Base-by-base conservation (phyloP, 2,113 vertebrate species). In the Bucco capensis region DNA sequence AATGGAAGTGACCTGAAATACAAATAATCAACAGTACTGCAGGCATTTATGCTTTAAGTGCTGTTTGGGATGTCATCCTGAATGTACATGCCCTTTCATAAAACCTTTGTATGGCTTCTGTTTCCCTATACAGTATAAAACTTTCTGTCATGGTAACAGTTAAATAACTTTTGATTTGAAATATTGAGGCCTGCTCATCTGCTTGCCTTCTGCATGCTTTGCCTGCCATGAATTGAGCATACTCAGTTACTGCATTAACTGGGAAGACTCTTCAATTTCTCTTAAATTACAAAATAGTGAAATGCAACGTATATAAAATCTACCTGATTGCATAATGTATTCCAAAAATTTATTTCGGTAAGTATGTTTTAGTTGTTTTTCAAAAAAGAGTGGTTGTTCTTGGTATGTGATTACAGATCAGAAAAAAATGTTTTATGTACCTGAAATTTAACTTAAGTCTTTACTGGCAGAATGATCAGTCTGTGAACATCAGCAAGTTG, bases 71-170 rank as follows among this genome's bases (percentile, higher is more conserved):
- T 85, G 35, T 73, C 4, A 5, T 87, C n/a, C 62, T 61, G 54
- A 69, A 70, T 70, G 67, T 75, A 14, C 50, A 5, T 64, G 23
- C 30, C 77, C 10, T 88, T 77, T 83, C 9, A 25, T 62, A 71
- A 85, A 90, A 91, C 30, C 16, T 92, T 83, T 92, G 23, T 82
- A 58, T 47, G 70, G n/a, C 58, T 89, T 87, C 57, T 91, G 74
- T 91, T 82, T 80, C 35, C 42, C 25, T 30, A 80, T 67, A 79
- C 35, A 62, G 18, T 65, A 37, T 85, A 73, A 70, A 92, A 58
- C 30, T 90, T 86, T 73, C 17, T 62, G 0, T 70, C 3, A 4
- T 88, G 75, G 46, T 88, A 90, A 79, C 54, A 60, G 17, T 77
- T 77, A 73, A 86, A 58, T 81, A 73, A 70, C 15, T 77, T 79